phyloP scores from a whole-genome alignment of 2,797 vertebrate species.

The Peromyscus melanophrys region DNA sequence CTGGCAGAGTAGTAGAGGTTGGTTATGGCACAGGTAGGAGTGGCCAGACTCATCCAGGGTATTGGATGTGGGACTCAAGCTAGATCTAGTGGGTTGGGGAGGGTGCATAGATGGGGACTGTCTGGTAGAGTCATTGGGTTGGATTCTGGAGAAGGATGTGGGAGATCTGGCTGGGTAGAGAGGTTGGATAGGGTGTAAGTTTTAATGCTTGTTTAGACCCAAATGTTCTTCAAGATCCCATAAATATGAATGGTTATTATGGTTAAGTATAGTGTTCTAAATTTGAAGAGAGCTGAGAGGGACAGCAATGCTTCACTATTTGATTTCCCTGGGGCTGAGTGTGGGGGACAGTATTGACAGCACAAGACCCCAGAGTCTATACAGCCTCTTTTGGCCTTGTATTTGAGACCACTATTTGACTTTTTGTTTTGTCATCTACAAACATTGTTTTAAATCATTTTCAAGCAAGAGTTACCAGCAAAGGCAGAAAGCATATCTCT shows the following conservation, averaged over 20 bases:
- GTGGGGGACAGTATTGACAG: not conserved
- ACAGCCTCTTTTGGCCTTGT: not conserved
- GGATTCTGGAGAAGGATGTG: not conserved
- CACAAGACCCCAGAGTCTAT: not conserved
- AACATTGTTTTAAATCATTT: conserved; percentile 32
- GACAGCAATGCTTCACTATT: not conserved
- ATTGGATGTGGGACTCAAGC: not conserved
- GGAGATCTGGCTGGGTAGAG: not conserved
- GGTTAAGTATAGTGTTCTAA: not conserved
- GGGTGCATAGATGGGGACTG: not conserved
- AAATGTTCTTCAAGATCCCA: not conserved
- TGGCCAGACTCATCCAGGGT: no score
- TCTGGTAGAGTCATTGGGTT: not conserved
- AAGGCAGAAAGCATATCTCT: not conserved
- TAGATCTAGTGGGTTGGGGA: not conserved
- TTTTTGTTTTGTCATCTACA: not conserved
- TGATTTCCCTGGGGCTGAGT: not conserved
- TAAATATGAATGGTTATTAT: not conserved
- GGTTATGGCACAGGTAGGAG: not conserved
- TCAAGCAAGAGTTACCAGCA: not conserved
- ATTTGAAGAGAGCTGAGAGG: not conserved
- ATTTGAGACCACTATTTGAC: not conserved
- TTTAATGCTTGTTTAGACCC: conserved; percentile 7
- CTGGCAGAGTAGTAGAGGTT: not conserved
- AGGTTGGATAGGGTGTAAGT: not conserved